These are phyloP conservation scores for Leptinotarsa defecta DNA, from an alignment of 1,140 invertebrate species.

Conservation along the genomic window DNA sequence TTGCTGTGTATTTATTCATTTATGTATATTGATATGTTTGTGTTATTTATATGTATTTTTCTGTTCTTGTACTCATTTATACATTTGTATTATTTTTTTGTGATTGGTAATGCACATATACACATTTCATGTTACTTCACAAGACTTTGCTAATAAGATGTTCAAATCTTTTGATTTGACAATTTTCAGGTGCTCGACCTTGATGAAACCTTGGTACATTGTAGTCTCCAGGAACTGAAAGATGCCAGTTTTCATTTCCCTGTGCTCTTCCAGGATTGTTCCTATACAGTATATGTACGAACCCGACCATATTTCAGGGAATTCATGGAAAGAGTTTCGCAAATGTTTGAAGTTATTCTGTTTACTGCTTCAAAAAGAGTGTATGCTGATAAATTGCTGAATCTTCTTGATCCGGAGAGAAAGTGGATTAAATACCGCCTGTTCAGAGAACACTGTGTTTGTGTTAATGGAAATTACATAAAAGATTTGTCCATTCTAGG, in stretches of 20 bases:
- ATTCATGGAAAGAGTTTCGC: conserved; percentile 87
- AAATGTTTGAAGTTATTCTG: conserved; percentile 91
- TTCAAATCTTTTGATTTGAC: neutral
- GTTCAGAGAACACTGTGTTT: conserved; percentile 94
- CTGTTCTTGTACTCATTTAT: no score
- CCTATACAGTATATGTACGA: conserved; percentile 82
- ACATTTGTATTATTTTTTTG: no score
- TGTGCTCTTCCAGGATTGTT: conserved; percentile 86
- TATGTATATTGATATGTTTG: no score
- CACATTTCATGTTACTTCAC: no score
- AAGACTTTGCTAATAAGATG: no score
- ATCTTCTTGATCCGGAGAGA: conserved; percentile 87
- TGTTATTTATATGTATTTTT: no score
- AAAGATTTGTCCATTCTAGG: conserved; percentile 94
- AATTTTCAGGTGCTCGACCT: conserved; percentile 64
- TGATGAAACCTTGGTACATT: conserved; percentile 96
- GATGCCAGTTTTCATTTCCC: conserved; percentile 94
- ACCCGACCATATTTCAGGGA: conserved; percentile 90
- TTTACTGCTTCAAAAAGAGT: conserved; percentile 96
- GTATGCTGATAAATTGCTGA: conserved; percentile 93
- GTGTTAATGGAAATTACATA: conserved; percentile 95
- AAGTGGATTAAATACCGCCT: conserved; percentile 89
- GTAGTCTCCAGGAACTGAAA: conserved; percentile 87
- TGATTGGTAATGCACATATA: no score
- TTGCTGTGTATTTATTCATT: no score